Evolutionary conservation across 1,140 invertebrate species (phyloP), one percentile per base, ranked within the genome.

Genomic region (Meloidogyne hapla): DNA sequence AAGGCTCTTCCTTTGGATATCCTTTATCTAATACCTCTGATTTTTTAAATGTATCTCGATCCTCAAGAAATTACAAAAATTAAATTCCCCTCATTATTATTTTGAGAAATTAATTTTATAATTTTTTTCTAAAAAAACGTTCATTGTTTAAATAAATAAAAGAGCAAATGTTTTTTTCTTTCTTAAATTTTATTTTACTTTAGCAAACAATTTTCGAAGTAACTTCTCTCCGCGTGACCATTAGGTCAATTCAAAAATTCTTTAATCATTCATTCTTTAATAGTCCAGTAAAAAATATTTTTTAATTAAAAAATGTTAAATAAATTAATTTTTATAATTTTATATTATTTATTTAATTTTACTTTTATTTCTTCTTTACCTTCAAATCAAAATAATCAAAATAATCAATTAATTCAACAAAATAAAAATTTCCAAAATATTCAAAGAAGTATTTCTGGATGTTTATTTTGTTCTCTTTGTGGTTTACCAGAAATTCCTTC

Each of bases 401-500:
- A 18, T 56, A n/a, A n/a, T n/a, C 48, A 56, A 56, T 56, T 56
- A n/a, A 15, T 56, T 8, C 18, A 56, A 56, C 48, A n/a, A 56
- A 56, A 56, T 56, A 56, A 56, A n/a, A 21, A 56, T n/a, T 56
- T 56, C n/a, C n/a, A n/a, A 56, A 56, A 56, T 56, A n/a, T n/a
- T 6, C 48, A 56, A 56, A 56, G 48, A 56, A 56, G 6, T 56
- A 56, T 56, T 56, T 56, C 48, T 56, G 18, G 2, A n/a, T 56
- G 48, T 56, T 56, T 56, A 56, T 56, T 56, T n/a, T 56, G 48
- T 56, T 18, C 48, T 21, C 48, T 56, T 56, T 56, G 48, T 56
- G 48, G 48, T n/a, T 56, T 56, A 56, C 48, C 48, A 56, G 48
- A 56, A 6, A 5, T n/a, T 56, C n/a, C 48, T 18, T 48, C 13